Base-by-base conservation (phyloP, 2,888 invertebrate species). In the Eupithecia insigniata region DNA sequence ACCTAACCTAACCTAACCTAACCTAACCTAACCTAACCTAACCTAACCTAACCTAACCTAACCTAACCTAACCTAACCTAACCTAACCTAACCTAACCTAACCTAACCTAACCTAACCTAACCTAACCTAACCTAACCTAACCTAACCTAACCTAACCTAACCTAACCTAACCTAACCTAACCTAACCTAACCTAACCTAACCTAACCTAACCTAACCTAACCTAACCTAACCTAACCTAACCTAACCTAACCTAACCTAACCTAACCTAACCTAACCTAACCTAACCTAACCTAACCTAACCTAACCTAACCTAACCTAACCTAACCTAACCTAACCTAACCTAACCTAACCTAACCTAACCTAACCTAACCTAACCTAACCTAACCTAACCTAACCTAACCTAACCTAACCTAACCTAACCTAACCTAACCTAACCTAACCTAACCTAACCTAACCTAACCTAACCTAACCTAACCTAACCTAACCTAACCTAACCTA, bases 21-120 rank as follows among this genome's bases (percentile, higher is more conserved):
- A n/a, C n/a, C n/a, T n/a, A n/a, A n/a, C n/a, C n/a, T n/a, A n/a
- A n/a, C n/a, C n/a, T n/a, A n/a, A n/a, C n/a, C n/a, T n/a, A n/a
- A n/a, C n/a, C n/a, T n/a, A n/a, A n/a, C n/a, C n/a, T n/a, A n/a
- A n/a, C n/a, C n/a, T n/a, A n/a, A n/a, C n/a, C n/a, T n/a, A n/a
- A n/a, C n/a, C n/a, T n/a, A n/a, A n/a, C n/a, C n/a, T n/a, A n/a
- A n/a, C n/a, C n/a, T n/a, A n/a, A n/a, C n/a, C n/a, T n/a, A n/a
- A n/a, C n/a, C n/a, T n/a, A n/a, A n/a, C n/a, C n/a, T n/a, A n/a
- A n/a, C n/a, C n/a, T n/a, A n/a, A n/a, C 75, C 75, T 75, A 75
- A 75, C 75, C 75, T 72, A 75, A 75, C 75, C 75, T 75, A 75
- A 75, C 75, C 75, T 75, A 75, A 72, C 72, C 75, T 72, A 72